Base-by-base conservation (phyloP, 2,797 vertebrate genomes). In the Protonibea diacanthus region DNA sequence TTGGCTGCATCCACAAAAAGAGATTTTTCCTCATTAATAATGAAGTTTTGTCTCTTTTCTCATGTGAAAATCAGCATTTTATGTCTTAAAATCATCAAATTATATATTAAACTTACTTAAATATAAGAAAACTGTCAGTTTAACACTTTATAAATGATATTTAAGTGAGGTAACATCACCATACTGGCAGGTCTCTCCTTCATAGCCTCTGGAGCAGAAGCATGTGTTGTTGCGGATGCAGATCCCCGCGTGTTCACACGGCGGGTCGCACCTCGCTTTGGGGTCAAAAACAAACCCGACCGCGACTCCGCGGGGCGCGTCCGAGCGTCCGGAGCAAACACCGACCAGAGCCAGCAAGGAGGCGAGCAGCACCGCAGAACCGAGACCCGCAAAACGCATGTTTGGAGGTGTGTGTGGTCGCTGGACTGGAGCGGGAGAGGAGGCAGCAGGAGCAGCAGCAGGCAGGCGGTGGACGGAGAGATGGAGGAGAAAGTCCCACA, bases 211-310 rank as follows among this genome's bases (percentile, higher is more conserved):
- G 82, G 94, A 81, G 91, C 96, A 97, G 91, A 94, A 94, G 83
- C 97, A 97, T 59, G 95, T 96, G 93, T 94, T 90, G 92, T 97
- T 97, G 45, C 95, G 91, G 82, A 96, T 96, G 93, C 96, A 97
- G 71, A 96, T 74, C 10, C 96, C 96, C 0, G 92, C 95, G 87
- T 97, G 96, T 69, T 80, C 88, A 86, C 97, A 97, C 74, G 90
- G 92, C 2, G 96, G 96, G 0, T 94, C 93, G 84, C 97, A 97
- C 60, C 60, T 89, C 44, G 95, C 94, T 52, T 84, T 84, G 25
- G 82, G 81, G 82, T 95, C 96, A 40, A 95, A 95, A 12, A 95
- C 94, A 77, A 96, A 95, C 14, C 95, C 93, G 6, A 95, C 29
- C 20, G 94, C 92, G 11, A 95, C 93, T 0, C 96, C 95, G 0